Conservation (phyloP, 2,113 vertebrate genomes). For the Sisor rabdophorus region DNA sequence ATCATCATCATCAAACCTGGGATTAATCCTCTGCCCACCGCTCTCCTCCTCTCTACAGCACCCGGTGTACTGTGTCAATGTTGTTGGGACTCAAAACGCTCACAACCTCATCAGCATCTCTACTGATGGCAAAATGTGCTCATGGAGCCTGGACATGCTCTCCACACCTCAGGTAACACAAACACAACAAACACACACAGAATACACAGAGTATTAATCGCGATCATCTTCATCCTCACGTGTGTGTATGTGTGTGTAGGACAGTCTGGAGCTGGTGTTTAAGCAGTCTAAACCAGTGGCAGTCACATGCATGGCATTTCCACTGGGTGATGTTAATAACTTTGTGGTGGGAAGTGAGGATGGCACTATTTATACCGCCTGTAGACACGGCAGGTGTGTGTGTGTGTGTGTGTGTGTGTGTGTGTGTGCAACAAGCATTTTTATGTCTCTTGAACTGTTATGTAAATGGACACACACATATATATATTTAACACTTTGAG, state of each 20-base stretch:
- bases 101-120: constrained; percentile 97
- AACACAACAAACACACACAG: constrained; percentile 54
- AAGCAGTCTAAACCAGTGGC: constrained; percentile 97
- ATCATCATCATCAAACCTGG: background rate
- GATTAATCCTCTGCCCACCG: background rate
- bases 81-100: constrained; percentile 91
- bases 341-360: constrained; percentile 98
- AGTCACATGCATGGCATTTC: constrained; percentile 97
- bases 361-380: constrained; percentile 94
- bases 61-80: constrained; percentile 84
- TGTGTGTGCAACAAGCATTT: background rate
- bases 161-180: constrained; percentile 81
- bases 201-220: background rate
- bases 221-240: background rate
- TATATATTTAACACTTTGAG: background rate
- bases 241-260: constrained; percentile 64
- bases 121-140: constrained; percentile 96
- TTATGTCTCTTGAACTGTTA: background rate
- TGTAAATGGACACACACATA: background rate
- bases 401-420: background rate
- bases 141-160: constrained; percentile 96
- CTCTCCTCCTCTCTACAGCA: constrained; percentile 63
- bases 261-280: constrained; percentile 96
- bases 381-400: constrained; percentile 89
- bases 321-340: constrained; percentile 95